phyloP scores from a whole-genome alignment of 2,113 vertebrate species.

The Anguilla japonica region DNA sequence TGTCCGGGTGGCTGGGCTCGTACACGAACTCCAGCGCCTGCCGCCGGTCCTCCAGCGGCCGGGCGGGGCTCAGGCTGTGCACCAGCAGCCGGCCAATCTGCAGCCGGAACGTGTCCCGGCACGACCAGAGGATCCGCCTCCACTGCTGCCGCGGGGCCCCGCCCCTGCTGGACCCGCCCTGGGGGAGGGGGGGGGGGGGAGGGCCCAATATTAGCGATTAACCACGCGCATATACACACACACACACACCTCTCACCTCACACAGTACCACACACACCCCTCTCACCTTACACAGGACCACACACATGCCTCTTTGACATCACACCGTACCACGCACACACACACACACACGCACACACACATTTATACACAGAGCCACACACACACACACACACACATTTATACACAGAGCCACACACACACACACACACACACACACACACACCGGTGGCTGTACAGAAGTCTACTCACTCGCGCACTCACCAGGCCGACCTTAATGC shows the following conservation, averaged over 20 bases:
- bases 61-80: slow-evolving; percentile 80
- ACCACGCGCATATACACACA: background rate
- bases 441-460: background rate
- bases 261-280: no score
- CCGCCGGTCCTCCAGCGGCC: slow-evolving; percentile 76
- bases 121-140: slow-evolving; percentile 83
- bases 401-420: no score
- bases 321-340: no score
- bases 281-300: no score
- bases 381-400: background rate
- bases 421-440: slow-evolving; percentile 8
- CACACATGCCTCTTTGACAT: no score
- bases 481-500: slow-evolving; percentile 83
- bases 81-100: slow-evolving; percentile 91
- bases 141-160: slow-evolving; percentile 82
- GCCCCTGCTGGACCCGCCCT: slow-evolving; percentile 72
- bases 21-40: slow-evolving; percentile 80
- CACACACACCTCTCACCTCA: background rate
- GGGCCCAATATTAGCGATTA: background rate
- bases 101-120: slow-evolving; percentile 84
- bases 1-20: slow-evolving; percentile 83
- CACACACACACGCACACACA: no score
- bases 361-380: background rate
- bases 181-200: slow-evolving; percentile 30
- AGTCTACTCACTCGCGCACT: slow-evolving; percentile 48